phyloP scores from a whole-genome alignment of 2,888 invertebrate genomes.

The Plebejus argus region DNA sequence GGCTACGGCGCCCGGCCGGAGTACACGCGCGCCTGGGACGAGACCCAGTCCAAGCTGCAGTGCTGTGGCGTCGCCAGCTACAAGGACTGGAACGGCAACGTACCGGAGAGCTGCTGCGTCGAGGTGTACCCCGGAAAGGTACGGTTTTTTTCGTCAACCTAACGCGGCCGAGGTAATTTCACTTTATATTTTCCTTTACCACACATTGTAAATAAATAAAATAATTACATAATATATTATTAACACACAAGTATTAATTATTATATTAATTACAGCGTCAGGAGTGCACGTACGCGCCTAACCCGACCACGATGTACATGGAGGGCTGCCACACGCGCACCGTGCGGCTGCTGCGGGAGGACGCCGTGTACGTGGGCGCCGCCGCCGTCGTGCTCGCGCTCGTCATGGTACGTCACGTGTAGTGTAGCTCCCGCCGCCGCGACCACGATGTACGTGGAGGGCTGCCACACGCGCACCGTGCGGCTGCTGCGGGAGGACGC shows the following conservation, averaged over 20 bases:
- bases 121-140: conserved; percentile 82
- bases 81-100: conserved; percentile 87
- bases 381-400: conserved; percentile 91
- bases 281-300: conserved; percentile 80
- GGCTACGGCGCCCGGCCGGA: conserved; percentile 86
- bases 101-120: conserved; percentile 90
- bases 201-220: too few species aligned
- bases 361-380: conserved; percentile 90
- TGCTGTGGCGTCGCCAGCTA: conserved; percentile 92
- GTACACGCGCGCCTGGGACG: conserved; percentile 92
- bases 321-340: conserved; percentile 89
- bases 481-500: conserved; percentile 89
- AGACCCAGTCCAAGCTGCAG: conserved; percentile 89
- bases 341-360: conserved; percentile 85
- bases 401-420: conserved; percentile 83
- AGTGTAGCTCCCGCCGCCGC: conserved; percentile 43
- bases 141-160: background rate
- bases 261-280: conserved; percentile 68
- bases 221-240: background rate
- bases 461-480: conserved; percentile 87
- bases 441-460: conserved; percentile 85
- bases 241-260: background rate
- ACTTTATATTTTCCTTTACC: too few species aligned
- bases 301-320: conserved; percentile 83
- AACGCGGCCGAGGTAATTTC: too few species aligned